Evolutionary conservation across 1,140 invertebrate species (phyloP), one percentile per base, ranked within the genome.

Genomic region (Agrypnia vestita): DNA sequence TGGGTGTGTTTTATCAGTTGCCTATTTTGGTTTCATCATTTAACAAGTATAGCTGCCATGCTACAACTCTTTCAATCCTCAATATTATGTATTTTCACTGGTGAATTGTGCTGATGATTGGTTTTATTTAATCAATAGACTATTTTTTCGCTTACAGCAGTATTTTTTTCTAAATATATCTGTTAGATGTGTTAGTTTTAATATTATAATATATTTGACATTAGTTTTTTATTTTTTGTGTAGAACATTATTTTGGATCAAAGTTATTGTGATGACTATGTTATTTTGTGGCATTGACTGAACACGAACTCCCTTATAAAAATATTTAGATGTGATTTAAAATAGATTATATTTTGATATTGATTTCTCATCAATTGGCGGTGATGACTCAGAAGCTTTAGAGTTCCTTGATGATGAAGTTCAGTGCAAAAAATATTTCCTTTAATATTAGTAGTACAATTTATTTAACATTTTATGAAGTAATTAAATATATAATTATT

Each of bases 161-260:
- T 64, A 25, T 64, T 64, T 25, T 35, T 64, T 64, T 19, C 3
- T 64, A 21, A 25, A 62, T 44, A 13, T 64, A 64, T 62, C 25
- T 21, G 13, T 19, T 62, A 21, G 21, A 62, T 13, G 21, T 44
- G 13, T 44, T 64, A 64, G 10, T 11, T 64, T 64, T 59, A 64
- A 21, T 64, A 21, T 43, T 64, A 64, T 62, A 9, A 62, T 21
- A 62, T 64, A 64, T 64, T 64, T 64, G 61, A 64, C 61, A 64
- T 43, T 64, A 64, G 25, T 12, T 64, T 59, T 64, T 64, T 43
- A 64, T 64, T 64, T 13, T 64, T 13, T 25, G 12, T 64, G 35
- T 64, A 64, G 61, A 64, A 44, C 61, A 64, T 43, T 64, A 35
- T 64, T 13, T 25, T 64, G 19, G 15, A 25, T 25, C 35, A 19